Conservation (phyloP, 2,113 vertebrate genomes). For the Helogale parvula region DNA sequence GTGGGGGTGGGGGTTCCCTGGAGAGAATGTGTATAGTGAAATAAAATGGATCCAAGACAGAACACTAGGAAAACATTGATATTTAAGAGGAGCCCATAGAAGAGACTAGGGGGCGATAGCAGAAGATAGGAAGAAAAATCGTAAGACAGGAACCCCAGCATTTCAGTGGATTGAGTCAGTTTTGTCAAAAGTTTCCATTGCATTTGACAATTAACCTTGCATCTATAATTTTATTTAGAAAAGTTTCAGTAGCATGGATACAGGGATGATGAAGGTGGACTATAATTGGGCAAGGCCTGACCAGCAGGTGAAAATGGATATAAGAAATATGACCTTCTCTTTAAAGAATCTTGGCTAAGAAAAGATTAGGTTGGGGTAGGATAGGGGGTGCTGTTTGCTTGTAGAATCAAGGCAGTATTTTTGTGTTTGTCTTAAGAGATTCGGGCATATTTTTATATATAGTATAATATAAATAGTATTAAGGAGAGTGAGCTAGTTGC, state of each 20-base stretch:
- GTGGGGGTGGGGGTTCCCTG: not conserved
- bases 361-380: not conserved
- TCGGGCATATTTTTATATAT: not conserved
- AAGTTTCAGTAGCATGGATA: not conserved
- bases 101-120: not conserved
- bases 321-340: not conserved
- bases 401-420: not conserved
- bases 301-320: not conserved
- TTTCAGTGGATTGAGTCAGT: not conserved
- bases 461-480: not conserved
- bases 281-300: not conserved
- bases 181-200: not conserved
- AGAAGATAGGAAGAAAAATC: not conserved
- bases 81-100: not conserved
- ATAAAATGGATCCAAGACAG: not conserved
- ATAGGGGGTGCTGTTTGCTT: not conserved
- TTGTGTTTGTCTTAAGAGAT: not conserved
- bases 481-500: not conserved
- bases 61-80: not conserved
- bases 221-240: not conserved
- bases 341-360: constrained; percentile 21
- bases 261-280: not conserved
- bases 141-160: not conserved
- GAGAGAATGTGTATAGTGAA: not conserved
- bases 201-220: not conserved